A percentile compares a stretch with the other conserved stretches of the same genome.
Conservation (phyloP, 2,113 vertebrate genomes). For the Psephotus haematonotus region DNA sequence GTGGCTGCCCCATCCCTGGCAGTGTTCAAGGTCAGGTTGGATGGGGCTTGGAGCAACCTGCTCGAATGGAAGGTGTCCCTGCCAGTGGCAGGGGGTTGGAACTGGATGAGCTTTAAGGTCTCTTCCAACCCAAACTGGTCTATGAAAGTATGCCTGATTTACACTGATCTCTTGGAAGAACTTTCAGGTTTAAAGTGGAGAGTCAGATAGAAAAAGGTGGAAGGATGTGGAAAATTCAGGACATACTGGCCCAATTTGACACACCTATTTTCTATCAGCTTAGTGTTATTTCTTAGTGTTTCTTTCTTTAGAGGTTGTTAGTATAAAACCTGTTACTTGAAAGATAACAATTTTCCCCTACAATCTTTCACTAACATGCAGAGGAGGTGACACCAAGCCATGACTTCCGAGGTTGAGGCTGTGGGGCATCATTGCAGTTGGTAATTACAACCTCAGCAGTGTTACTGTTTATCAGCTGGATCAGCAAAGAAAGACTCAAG, state of each 20-base stretch:
- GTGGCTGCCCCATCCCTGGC: not conserved
- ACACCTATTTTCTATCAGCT: not conserved
- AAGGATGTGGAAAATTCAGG: not conserved
- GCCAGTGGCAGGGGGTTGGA: accelerated
- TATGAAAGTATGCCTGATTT: not conserved
- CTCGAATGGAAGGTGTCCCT: not conserved
- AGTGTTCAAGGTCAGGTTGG: not conserved
- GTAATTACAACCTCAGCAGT: not conserved
- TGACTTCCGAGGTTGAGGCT: not conserved
- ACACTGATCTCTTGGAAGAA: not conserved
- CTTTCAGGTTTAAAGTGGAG: not conserved
- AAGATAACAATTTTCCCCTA: not conserved
- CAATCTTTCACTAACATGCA: accelerated
- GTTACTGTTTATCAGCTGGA: not conserved
- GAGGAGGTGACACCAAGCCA: accelerated
- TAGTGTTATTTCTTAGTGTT: not conserved
- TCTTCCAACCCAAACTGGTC: not conserved
- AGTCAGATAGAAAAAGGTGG: not conserved
- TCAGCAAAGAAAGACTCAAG: not conserved
- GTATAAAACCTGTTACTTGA: not conserved
- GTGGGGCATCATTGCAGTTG: not conserved
- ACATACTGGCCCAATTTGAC: accelerated
- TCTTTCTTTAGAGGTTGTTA: not conserved
- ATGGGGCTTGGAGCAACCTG: not conserved
- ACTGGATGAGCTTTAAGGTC: not conserved